Evolutionary conservation across 2,797 vertebrate species (phyloP).

Genomic region (Phalloptychus januarius): DNA sequence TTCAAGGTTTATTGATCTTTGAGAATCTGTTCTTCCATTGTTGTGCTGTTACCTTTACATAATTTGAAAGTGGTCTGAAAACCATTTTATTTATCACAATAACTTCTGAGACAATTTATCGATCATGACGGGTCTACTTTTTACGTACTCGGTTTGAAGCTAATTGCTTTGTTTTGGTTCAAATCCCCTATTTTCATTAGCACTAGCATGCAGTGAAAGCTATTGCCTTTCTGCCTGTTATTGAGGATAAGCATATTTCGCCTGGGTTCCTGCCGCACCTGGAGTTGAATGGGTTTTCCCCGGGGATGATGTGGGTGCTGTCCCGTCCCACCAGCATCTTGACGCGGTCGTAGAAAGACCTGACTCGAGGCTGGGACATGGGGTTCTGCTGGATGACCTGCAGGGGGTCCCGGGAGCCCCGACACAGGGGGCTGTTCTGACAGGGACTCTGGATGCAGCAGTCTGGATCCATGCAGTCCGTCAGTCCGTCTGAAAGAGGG

Average conservation of each 20-base stretch:
- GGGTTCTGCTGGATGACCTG: constrained; percentile 94
- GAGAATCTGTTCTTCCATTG: no score
- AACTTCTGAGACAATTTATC: no score
- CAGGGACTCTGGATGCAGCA: constrained; percentile 96
- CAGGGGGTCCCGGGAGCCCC: constrained; percentile 93
- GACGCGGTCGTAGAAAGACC: constrained; percentile 96
- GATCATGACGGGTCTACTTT: no score
- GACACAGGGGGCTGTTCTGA: constrained; percentile 92
- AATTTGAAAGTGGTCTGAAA: no score
- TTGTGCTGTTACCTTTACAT: no score
- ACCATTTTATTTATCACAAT: no score
- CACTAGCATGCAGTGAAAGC: background rate
- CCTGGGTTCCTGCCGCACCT: constrained; percentile 78
- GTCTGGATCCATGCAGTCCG: constrained; percentile 98
- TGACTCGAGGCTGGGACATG: constrained; percentile 79
- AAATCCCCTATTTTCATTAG: background rate
- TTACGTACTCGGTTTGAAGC: background rate
- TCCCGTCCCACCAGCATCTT: constrained; percentile 95
- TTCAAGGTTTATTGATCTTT: no score
- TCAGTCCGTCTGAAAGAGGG: constrained; percentile 88
- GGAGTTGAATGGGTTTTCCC: constrained; percentile 96
- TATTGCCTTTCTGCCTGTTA: no score
- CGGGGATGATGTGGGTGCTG: constrained; percentile 94
- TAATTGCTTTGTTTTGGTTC: background rate
- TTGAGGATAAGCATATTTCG: background rate